Evolutionary conservation across 2,797 vertebrate genomes (phyloP).

Genomic region (Borostomias antarcticus): DNA sequence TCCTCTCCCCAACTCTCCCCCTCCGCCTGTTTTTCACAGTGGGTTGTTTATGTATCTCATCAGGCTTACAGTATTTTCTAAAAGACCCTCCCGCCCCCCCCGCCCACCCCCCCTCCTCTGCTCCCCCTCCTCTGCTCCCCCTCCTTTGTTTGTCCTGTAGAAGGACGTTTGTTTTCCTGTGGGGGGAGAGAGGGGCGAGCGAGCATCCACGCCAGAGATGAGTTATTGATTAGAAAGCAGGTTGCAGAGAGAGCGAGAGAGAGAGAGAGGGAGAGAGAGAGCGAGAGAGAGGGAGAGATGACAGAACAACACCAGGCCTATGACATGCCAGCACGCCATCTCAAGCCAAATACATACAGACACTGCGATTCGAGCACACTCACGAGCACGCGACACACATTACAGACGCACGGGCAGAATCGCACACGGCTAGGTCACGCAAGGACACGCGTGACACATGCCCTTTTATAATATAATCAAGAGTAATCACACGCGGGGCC

Average conservation of each 20-base stretch:
- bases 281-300: conserved; percentile 19
- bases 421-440: too few relatives aligned
- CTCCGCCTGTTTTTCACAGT: neutral
- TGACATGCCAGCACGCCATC: neutral
- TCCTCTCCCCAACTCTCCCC: conserved; percentile 7
- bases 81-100: neutral
- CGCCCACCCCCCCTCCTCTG: neutral
- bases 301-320: neutral
- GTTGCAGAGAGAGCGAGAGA: conserved; percentile 45
- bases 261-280: conserved; percentile 13
- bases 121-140: conserved; percentile 11
- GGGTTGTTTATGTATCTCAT: too few relatives aligned
- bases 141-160: conserved; percentile 73
- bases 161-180: conserved; percentile 80
- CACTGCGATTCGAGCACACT: neutral
- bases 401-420: neutral
- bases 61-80: neutral
- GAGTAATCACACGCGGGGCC: neutral
- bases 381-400: neutral
- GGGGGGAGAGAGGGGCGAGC: conserved; percentile 64
- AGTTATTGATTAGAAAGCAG: conserved; percentile 78
- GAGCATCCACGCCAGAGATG: conserved; percentile 77
- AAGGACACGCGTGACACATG: neutral
- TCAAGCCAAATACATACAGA: neutral
- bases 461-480: neutral